phyloP scores from a whole-genome alignment of 2,797 vertebrate genomes.

The Sebastes nivosus region DNA sequence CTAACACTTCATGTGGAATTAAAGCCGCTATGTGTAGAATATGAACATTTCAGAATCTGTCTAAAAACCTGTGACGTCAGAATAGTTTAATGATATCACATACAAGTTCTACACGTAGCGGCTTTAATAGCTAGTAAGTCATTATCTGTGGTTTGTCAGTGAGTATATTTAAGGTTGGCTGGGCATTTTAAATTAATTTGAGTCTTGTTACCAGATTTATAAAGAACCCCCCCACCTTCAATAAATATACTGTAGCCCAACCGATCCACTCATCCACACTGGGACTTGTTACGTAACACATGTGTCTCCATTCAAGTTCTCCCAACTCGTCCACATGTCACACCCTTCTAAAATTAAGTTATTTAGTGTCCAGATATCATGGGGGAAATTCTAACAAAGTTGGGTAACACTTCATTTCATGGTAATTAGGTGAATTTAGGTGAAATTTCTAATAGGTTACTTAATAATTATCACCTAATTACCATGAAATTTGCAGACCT shows the following conservation, averaged over 20 bases:
- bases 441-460: no score
- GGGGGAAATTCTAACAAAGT: no score
- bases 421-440: no score
- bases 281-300: neutral
- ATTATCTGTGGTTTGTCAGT: neutral
- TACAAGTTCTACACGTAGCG: neutral
- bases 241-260: neutral
- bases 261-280: neutral
- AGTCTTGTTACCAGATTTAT: neutral
- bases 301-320: neutral
- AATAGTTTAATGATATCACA: neutral
- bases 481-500: no score
- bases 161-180: neutral
- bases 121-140: neutral
- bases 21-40: neutral
- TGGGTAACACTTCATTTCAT: no score
- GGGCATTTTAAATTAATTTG: neutral
- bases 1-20: neutral
- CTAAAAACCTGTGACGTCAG: neutral
- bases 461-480: no score
- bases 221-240: neutral
- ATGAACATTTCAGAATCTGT: neutral
- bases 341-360: neutral
- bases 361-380: neutral
- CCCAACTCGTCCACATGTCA: neutral